These are phyloP conservation scores for Epizoanthus illoricatus DNA, from an alignment of 92 coral and sea anemone species.

Conservation along the genomic window DNA sequence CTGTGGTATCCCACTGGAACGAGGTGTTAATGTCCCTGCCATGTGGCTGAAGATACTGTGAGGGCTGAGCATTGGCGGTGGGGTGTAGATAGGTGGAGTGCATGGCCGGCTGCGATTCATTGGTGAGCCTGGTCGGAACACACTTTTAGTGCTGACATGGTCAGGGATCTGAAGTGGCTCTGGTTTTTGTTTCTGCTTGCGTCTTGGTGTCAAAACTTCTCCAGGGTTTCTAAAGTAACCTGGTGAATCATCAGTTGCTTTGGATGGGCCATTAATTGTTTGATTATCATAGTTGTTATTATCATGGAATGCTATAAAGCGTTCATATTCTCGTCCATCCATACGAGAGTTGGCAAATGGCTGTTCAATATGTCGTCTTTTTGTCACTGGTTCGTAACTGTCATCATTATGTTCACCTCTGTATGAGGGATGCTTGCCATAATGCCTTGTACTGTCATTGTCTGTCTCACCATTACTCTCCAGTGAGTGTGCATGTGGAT, in stretches of 20 bases:
- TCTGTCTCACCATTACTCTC: conserved; percentile 47
- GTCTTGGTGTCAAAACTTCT: conserved; percentile 78
- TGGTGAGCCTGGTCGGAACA: conserved; percentile 72
- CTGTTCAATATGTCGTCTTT: conserved; percentile 47
- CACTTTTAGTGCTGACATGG: conserved; percentile 63
- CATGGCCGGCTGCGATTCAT: conserved; percentile 68
- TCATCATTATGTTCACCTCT: conserved; percentile 26
- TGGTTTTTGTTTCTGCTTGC: conserved; percentile 85
- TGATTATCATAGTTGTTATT: conserved; percentile 43
- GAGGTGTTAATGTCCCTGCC: conserved; percentile 83
- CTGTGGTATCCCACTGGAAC: conserved; percentile 71
- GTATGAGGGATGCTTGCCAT: conserved; percentile 26
- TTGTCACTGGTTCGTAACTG: conserved; percentile 40
- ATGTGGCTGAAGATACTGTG: conserved; percentile 90
- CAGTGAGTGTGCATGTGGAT: conserved; percentile 47
- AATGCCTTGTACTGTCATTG: conserved; percentile 4
- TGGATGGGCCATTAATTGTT: conserved; percentile 37
- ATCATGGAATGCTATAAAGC: conserved; percentile 33
- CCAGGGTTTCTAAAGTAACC: conserved; percentile 86
- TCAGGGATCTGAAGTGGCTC: conserved; percentile 92
- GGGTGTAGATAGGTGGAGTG: conserved; percentile 93
- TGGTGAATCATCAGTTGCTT: conserved; percentile 43
- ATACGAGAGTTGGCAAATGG: conserved; percentile 17
- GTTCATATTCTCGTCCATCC: conserved; percentile 47
- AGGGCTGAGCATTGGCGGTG: conserved; percentile 99